phyloP scores from a whole-genome alignment of 2,797 vertebrate species.

The Macropus fuliginosus region DNA sequence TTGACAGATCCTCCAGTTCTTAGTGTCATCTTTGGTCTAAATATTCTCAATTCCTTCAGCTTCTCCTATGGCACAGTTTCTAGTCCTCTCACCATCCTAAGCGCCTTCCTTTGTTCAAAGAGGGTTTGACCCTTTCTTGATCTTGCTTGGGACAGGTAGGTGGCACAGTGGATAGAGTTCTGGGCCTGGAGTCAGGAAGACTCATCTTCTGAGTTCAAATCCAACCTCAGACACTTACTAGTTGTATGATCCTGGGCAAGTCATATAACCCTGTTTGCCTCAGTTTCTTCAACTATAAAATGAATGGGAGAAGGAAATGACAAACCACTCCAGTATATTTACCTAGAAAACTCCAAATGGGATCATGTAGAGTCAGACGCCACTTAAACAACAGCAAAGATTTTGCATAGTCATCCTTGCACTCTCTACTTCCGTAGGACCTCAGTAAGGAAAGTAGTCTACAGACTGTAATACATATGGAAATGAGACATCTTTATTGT shows the following conservation, averaged over 20 bases:
- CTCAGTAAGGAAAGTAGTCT: neutral
- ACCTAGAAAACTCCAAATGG: neutral
- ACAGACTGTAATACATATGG: neutral
- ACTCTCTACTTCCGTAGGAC: neutral
- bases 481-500: neutral
- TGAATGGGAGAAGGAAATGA: neutral
- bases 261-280: neutral
- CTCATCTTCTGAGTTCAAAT: neutral
- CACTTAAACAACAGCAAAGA: neutral
- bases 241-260: neutral
- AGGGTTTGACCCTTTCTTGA: neutral
- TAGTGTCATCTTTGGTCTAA: neutral
- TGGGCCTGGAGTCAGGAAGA: neutral
- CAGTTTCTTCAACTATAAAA: neutral
- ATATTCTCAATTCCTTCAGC: neutral
- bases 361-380: neutral
- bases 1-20: neutral
- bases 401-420: neutral
- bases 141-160: neutral
- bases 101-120: neutral
- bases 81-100: neutral
- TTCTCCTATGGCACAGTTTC: neutral
- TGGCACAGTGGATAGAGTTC: neutral
- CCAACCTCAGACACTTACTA: neutral
- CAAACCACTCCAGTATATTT: neutral